Conservation (phyloP, 1,140 invertebrate species). For the Drosophila neocordata region DNA sequence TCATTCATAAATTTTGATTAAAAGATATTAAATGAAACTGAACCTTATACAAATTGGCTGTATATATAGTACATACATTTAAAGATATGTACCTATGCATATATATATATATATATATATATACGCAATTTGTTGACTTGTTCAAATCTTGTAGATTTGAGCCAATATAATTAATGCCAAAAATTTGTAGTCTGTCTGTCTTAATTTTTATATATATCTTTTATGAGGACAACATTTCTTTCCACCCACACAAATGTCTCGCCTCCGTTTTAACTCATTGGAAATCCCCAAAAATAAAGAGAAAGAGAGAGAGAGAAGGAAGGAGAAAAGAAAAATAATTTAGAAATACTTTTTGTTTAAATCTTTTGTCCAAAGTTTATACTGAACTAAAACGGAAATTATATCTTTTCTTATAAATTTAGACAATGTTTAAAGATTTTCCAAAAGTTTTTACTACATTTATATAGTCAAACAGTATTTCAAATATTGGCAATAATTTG, state of each 20-base stretch:
- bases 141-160: neutral
- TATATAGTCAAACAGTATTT: too few relatives aligned
- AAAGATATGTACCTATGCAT: too few relatives aligned
- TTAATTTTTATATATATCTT: conserved; percentile 7
- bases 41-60: neutral
- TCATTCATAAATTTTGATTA: neutral
- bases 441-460: too few relatives aligned
- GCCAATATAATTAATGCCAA: conserved; percentile 8
- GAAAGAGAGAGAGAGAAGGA: neutral
- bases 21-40: neutral
- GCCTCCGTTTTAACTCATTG: neutral
- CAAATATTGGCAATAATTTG: too few relatives aligned
- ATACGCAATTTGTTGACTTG: conserved; percentile 1
- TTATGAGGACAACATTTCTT: conserved; percentile 4
- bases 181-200: conserved; percentile 8
- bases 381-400: neutral
- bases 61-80: neutral
- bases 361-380: conserved; percentile 8
- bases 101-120: too few relatives aligned
- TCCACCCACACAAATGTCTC: neutral
- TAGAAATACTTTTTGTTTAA: conserved; percentile 10
- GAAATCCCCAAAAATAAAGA: conserved; percentile 3
- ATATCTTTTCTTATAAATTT: neutral
- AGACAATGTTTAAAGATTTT: neutral
- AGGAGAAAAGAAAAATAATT: neutral